phyloP scores from a whole-genome alignment of 2,888 invertebrate species.

The Brachyopa scutellaris region DNA sequence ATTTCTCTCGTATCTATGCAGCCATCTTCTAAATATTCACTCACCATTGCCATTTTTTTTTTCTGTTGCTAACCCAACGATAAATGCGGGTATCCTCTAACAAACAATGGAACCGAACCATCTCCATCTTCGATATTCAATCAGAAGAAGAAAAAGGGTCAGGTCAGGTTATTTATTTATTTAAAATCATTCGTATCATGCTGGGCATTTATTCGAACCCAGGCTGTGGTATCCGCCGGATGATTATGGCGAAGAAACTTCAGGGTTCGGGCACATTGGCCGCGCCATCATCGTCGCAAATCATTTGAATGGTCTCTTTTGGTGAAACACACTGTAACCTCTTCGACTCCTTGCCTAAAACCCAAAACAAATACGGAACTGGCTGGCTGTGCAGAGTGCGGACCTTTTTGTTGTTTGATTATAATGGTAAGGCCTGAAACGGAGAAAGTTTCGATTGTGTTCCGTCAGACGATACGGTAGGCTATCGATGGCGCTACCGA shows the following conservation, averaged over 20 bases:
- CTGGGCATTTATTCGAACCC: no score
- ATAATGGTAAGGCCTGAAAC: slow-evolving; percentile 4
- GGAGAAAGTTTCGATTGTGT: slow-evolving; percentile 33
- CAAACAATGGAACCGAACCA: neutral
- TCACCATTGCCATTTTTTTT: no score
- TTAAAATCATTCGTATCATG: slow-evolving; percentile 20
- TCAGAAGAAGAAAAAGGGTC: neutral
- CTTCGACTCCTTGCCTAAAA: neutral
- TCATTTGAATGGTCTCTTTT: slow-evolving; percentile 17
- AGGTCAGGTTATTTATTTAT: slow-evolving; percentile 34
- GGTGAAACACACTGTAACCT: neutral
- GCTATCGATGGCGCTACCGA: slow-evolving; percentile 9
- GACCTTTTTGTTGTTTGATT: slow-evolving; percentile 39
- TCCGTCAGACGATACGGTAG: neutral
- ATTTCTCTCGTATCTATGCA: no score
- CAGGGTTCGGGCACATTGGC: neutral
- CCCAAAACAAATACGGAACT: slow-evolving; percentile 10
- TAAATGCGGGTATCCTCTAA: neutral
- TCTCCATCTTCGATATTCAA: neutral
- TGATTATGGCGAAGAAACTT: slow-evolving; percentile 7
- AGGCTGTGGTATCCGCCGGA: slow-evolving; percentile 9
- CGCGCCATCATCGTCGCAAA: slow-evolving; percentile 1
- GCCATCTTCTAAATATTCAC: no score
- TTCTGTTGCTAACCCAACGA: no score
- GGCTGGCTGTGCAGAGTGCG: neutral